These are phyloP conservation scores for Rallus crepitans DNA, from an alignment of 2,797 vertebrate species.

Conservation along the genomic window DNA sequence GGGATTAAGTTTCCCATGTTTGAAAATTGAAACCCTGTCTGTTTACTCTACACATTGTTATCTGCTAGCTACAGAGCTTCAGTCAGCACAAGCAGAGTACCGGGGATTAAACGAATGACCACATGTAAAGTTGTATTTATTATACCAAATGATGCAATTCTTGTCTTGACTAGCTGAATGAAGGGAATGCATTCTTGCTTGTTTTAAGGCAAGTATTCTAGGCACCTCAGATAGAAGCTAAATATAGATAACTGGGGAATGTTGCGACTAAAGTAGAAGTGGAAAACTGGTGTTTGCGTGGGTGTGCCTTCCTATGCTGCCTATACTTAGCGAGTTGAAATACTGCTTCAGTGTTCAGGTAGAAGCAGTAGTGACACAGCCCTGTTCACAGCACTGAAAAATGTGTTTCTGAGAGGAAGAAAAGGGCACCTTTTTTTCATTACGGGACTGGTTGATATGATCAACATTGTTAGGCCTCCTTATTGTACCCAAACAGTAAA, in stretches of 20 bases:
- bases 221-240: background rate
- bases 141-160: background rate
- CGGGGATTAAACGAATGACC: background rate
- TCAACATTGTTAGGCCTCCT: background rate
- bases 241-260: background rate
- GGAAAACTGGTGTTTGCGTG: background rate
- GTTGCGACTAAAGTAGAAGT: background rate
- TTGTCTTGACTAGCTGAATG: background rate
- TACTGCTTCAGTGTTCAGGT: background rate
- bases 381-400: background rate
- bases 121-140: background rate
- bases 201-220: constrained; percentile 8
- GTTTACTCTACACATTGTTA: background rate
- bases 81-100: background rate
- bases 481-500: constrained; percentile 36
- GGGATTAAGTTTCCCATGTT: constrained; percentile 31
- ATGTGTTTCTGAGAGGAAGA: background rate
- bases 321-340: background rate
- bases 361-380: background rate
- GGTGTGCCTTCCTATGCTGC: background rate
- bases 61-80: background rate
- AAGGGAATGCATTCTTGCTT: background rate
- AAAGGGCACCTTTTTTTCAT: constrained; percentile 3
- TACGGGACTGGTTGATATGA: background rate
- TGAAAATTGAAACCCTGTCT: constrained; percentile 45